Base-by-base conservation (phyloP, 2,888 invertebrate species). In the Drosophila fungiperda region DNA sequence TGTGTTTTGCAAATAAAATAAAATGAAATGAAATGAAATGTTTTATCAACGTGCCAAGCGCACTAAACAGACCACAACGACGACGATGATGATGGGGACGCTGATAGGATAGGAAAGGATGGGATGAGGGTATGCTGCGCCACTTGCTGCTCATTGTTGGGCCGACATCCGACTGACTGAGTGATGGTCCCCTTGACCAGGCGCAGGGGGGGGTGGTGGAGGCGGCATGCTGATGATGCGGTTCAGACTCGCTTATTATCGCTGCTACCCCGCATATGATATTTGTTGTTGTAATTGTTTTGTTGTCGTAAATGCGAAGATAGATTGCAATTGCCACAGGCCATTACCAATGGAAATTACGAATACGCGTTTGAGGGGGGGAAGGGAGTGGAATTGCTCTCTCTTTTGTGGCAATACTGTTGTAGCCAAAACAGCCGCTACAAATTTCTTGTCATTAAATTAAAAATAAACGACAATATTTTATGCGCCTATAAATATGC, bases 381-480 rank as follows among this genome's bases (percentile, higher is more conserved):
- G 6, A 3, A 9, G 40, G 20, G 11, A 4, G 4, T 12, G 40
- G 52, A 2, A 40, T 9, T 5, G 40, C 26, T 26, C 0, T 36
- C 11, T 26, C 20, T 15, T 23, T 8, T 23, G 45, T 45, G 45
- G 36, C 17, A 45, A 17, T 1, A 17, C 17, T 9, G 23, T 50
- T 48, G 33, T 54, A 61, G 59, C 40, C 36, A 36, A 35, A 66
- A 57, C 58, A 68, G 48, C 68, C 61, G 73, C 61, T 69, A 82
- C 83, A 81, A 86, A 81, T 75, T 86, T 82, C 87, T 87, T 82
- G 89, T 87, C 87, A 90, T 87, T 87, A 87, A 87, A 87, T 87
- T 90, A 90, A 87, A 90, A 90, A 90, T 90, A 86, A 86, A 87
- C 90, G 89, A 89, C 87, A 87, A 87, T 87, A 87, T 90, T 87